These are phyloP conservation scores for Coluber constrictor DNA, from an alignment of 2,797 vertebrate genomes.

Conservation along the genomic window DNA sequence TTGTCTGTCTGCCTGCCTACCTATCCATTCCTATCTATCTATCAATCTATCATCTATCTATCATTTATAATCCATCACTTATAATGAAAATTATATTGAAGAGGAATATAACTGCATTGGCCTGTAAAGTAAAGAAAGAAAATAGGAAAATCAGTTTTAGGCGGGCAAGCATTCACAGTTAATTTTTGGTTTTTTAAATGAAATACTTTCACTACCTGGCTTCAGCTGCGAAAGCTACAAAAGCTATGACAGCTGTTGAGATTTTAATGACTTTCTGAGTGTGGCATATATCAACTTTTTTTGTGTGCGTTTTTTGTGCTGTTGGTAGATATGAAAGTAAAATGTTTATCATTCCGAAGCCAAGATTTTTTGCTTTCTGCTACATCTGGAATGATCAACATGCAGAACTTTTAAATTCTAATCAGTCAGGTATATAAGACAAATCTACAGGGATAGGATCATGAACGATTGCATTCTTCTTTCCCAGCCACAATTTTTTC, in stretches of 20 bases:
- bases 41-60: not conserved
- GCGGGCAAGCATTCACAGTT: not conserved
- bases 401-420: not conserved
- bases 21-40: too few relatives aligned
- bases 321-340: not conserved
- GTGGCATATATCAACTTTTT: not conserved
- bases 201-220: not conserved
- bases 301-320: not conserved
- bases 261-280: not conserved
- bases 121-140: not conserved
- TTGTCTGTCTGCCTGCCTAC: too few relatives aligned
- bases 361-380: not conserved
- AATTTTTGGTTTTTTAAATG: not conserved
- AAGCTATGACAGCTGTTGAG: not conserved
- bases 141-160: not conserved
- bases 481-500: not conserved
- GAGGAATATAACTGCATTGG: not conserved
- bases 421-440: not conserved
- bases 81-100: not conserved
- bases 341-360: not conserved
- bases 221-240: not conserved
- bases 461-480: not conserved
- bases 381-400: not conserved
- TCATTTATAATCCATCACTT: not conserved
- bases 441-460: not conserved